Evolutionary conservation across 2,888 invertebrate species (phyloP).

Genomic region (Polyommatus icarus): DNA sequence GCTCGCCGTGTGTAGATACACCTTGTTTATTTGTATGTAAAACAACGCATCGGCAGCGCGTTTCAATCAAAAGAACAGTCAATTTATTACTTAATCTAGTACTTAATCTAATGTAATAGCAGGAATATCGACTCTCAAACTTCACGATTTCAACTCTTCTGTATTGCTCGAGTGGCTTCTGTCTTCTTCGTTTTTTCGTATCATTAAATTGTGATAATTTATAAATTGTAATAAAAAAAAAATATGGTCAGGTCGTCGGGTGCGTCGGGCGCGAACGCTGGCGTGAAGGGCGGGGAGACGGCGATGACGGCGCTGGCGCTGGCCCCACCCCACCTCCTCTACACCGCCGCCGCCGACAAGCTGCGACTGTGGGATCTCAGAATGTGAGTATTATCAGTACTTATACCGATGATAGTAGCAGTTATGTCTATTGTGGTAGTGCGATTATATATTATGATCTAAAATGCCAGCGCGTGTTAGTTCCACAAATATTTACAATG

Average conservation of each 20-base stretch:
- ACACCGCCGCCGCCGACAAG: constrained; percentile 89
- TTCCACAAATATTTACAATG: too few relatives aligned
- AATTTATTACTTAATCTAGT: too few relatives aligned
- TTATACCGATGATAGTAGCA: too few relatives aligned
- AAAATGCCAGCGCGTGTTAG: too few relatives aligned
- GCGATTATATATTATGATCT: too few relatives aligned
- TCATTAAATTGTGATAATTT: background rate
- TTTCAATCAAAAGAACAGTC: too few relatives aligned
- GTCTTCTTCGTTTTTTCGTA: background rate
- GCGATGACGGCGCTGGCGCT: constrained; percentile 59
- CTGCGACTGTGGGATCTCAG: constrained; percentile 92
- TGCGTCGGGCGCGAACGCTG: constrained; percentile 76
- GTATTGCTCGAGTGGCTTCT: background rate
- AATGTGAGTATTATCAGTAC: constrained; percentile 64
- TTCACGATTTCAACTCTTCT: background rate
- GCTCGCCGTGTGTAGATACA: too few relatives aligned
- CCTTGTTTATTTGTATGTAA: too few relatives aligned
- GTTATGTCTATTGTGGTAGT: too few relatives aligned
- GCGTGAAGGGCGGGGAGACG: constrained; percentile 78
- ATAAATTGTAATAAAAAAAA: too few relatives aligned
- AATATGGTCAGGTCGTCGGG: constrained; percentile 81
- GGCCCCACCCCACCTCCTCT: constrained; percentile 82
- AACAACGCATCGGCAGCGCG: too few relatives aligned
- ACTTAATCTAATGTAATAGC: too few relatives aligned
- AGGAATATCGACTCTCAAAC: background rate